These are phyloP conservation scores for Hypocryptadius cinnamomeus DNA, from an alignment of 2,113 vertebrate species.

Conservation along the genomic window DNA sequence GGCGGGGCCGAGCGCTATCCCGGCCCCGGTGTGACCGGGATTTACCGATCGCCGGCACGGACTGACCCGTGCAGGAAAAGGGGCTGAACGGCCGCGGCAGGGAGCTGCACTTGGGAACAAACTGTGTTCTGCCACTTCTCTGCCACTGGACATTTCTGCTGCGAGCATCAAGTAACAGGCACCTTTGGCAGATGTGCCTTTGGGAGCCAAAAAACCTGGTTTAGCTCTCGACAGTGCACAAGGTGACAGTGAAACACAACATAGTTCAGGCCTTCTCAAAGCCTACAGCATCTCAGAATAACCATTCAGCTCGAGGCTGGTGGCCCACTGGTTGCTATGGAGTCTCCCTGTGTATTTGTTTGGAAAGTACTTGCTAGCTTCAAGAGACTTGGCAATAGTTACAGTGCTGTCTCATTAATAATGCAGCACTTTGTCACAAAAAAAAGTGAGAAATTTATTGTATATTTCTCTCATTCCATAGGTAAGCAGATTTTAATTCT, in stretches of 20 bases:
- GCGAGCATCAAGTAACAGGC: neutral
- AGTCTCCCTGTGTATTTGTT: too few relatives aligned
- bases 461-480: neutral
- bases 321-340: neutral
- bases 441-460: neutral
- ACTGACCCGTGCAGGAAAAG: neutral
- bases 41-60: too few relatives aligned
- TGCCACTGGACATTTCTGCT: too few relatives aligned
- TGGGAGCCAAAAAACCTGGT: too few relatives aligned
- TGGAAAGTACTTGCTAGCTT: neutral
- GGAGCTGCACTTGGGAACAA: neutral
- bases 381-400: too few relatives aligned
- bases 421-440: neutral
- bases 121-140: too few relatives aligned
- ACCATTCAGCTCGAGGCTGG: neutral
- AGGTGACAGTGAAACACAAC: neutral
- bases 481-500: neutral
- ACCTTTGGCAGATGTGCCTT: neutral
- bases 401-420: neutral
- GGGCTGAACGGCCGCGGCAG: neutral
- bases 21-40: neutral
- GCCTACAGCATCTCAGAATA: rapidly evolving
- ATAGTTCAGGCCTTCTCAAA: neutral
- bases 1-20: neutral
- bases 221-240: rapidly evolving